These are phyloP conservation scores for Leiothrix lutea DNA, from an alignment of 2,113 vertebrate genomes.

Conservation along the genomic window DNA sequence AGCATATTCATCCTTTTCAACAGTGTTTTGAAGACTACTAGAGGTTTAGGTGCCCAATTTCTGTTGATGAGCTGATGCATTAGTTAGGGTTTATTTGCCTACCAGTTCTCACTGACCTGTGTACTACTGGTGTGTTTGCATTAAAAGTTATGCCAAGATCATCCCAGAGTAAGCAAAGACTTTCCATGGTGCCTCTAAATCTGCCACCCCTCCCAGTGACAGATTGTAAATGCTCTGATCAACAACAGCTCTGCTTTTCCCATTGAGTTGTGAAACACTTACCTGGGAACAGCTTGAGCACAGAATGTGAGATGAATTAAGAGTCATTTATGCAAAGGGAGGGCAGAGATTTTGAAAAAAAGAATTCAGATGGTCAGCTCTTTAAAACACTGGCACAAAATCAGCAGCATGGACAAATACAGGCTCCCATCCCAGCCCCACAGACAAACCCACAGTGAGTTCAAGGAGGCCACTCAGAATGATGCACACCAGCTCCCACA, in stretches of 20 bases:
- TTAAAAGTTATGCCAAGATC: not conserved
- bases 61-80: not conserved
- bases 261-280: not conserved
- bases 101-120: not conserved
- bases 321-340: not conserved
- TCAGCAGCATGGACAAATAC: not conserved
- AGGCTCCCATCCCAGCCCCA: not conserved
- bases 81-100: not conserved
- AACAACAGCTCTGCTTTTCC: constrained; percentile 18
- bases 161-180: not conserved
- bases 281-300: constrained; percentile 33
- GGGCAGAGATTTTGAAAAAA: not conserved
- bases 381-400: not conserved
- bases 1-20: not conserved
- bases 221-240: not conserved
- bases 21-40: not conserved
- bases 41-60: not conserved
- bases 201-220: not conserved
- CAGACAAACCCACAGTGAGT: not conserved
- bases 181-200: not conserved
- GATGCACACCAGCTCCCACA: not conserved
- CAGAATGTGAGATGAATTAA: not conserved
- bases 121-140: not conserved
- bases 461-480: not conserved
- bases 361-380: not conserved